phyloP scores from a whole-genome alignment of 1,140 invertebrate genomes.

The Vanessa atalanta region DNA sequence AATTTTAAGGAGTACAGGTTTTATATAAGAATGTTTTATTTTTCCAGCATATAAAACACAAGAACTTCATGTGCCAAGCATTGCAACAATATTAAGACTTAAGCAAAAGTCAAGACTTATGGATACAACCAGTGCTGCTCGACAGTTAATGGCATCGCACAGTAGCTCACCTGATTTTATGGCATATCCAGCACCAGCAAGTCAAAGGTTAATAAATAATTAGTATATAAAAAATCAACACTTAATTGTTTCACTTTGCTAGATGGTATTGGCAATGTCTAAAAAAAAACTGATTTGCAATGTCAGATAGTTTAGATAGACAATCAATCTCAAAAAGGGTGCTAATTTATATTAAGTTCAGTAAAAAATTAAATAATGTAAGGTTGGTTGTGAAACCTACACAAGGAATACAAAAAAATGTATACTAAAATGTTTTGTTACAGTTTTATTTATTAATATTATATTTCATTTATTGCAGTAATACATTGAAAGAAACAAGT shows the following conservation, averaged over 20 bases:
- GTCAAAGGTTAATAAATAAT: constrained; percentile 50
- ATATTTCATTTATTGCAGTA: constrained; percentile 40
- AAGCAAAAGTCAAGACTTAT: constrained; percentile 83
- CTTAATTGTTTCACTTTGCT: too few relatives aligned
- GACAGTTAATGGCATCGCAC: constrained; percentile 82
- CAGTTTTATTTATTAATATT: too few relatives aligned
- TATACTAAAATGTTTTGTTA: too few relatives aligned
- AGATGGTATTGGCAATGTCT: too few relatives aligned
- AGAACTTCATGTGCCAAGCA: constrained; percentile 59
- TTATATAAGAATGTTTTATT: constrained; percentile 15
- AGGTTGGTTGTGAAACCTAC: too few relatives aligned
- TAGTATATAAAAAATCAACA: constrained; percentile 5
- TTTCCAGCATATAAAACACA: constrained; percentile 60
- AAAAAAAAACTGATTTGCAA: too few relatives aligned
- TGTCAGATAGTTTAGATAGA: too few relatives aligned
- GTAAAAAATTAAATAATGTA: too few relatives aligned
- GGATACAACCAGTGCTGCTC: constrained; percentile 83
- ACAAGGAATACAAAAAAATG: too few relatives aligned
- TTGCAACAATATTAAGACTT: constrained; percentile 78
- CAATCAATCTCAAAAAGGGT: too few relatives aligned
- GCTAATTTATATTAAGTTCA: too few relatives aligned
- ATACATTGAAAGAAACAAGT: constrained; percentile 20
- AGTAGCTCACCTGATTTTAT: constrained; percentile 54
- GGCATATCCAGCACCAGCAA: constrained; percentile 49
- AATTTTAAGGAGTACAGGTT: not conserved